Conservation (phyloP, 2,797 vertebrate species). For the Phoxinus dragarum region DNA sequence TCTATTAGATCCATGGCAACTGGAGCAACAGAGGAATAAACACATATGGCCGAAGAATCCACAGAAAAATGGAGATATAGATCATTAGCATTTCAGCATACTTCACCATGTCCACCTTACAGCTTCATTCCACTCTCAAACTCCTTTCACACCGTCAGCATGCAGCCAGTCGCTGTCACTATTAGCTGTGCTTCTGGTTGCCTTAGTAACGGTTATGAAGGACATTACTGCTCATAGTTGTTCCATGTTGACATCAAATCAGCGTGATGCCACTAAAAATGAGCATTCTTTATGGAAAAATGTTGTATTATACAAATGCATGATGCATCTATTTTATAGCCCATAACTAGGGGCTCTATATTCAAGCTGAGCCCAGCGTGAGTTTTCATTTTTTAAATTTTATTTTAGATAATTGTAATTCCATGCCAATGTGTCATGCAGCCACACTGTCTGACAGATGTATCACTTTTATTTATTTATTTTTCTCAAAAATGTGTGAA, state of each 20-base stretch:
- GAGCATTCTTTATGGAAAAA: neutral
- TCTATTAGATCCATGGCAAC: constrained; percentile 11
- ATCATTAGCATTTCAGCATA: neutral
- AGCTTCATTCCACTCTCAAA: neutral
- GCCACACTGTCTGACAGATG: too few relatives aligned
- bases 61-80: neutral
- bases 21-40: neutral
- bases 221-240: neutral
- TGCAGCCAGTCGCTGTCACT: neutral
- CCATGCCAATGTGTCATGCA: too few relatives aligned
- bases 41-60: neutral
- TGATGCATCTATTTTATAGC: too few relatives aligned
- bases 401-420: too few relatives aligned
- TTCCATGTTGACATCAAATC: constrained; percentile 32
- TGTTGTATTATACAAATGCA: neutral
- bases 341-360: too few relatives aligned
- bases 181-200: neutral
- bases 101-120: neutral
- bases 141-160: neutral
- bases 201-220: neutral
- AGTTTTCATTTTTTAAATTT: too few relatives aligned
- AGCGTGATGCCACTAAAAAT: constrained; percentile 5
- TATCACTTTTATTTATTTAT: too few relatives aligned
- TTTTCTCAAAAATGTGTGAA: too few relatives aligned
- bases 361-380: too few relatives aligned